Base-by-base conservation (phyloP, 2,797 vertebrate species). In the Takifugu rubripes region DNA sequence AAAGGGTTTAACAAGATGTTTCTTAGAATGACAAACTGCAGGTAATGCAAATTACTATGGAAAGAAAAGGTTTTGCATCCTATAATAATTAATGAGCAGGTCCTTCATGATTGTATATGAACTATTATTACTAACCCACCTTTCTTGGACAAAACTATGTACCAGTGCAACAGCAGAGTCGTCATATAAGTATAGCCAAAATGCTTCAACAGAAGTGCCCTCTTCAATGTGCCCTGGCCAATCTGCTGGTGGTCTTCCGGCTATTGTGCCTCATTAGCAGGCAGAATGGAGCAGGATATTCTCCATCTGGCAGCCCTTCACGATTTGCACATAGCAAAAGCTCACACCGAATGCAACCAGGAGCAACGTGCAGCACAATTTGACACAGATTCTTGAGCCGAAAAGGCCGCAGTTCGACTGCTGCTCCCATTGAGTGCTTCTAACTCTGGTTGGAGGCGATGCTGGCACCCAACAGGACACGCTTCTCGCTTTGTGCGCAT, bases 251-350 rank as follows among this genome's bases (percentile, higher is more conserved):
- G n/a, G 67, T 83, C 79, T 76, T 68, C 73, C 77, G 50, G 78
- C 77, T 72, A 45, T 70, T 66, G 47, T 50, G 59, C 16, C 66
- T 84, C 76, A 84, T 88, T 82, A 84, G 66, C 77, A 70, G 66
- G 70, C 73, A 71, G 78, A 53, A 64, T 53, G 66, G 67, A 68
- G 14, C 36, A 67, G 59, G 54, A 71, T 72, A 64, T 73, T 64
- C 61, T 84, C 78, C 79, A 84, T 88, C 84, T 90, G 84, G 64
- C 65, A 57, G 59, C 72, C 80, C 49, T n/a, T n/a, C n/a, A n/a
- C n/a, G n/a, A n/a, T n/a, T 56, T 3, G 2, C 33, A 25, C 55
- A 50, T 56, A 45, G 47, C 53, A 59, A 44, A 58, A 17, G 36
- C 56, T 29, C 60, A 44, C 61, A 66, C 54, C 44, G 2, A 46